Base-by-base conservation (phyloP, 1,140 invertebrate species). In the Drosophila trapezifrons region DNA sequence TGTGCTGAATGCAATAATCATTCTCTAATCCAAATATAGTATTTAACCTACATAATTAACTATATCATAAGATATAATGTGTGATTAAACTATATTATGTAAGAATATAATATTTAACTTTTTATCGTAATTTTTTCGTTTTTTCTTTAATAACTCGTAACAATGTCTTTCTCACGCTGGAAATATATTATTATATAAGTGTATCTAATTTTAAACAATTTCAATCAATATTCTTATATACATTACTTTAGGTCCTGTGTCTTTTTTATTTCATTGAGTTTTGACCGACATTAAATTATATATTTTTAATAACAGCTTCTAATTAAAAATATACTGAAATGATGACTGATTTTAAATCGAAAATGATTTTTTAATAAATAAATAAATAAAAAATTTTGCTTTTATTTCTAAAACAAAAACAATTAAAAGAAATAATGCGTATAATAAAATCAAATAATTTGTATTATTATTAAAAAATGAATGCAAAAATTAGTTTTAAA, bases 121-220 rank as follows among this genome's bases (percentile, higher is more conserved):
- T 32, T 66, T 75, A 35, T 64, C 18, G 32, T 40, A 43, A 47
- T 46, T 67, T 72, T n/a, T 56, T 60, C 55, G 63, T 71, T 63
- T 81, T 78, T 42, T 17, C 35, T 72, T 72, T 76, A 76, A 72
- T 78, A 81, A 74, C 70, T 72, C 40, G 65, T 73, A 86, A 86
- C 82, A 82, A 82, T 76, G 56, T 74, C 63, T 58, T 72, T 72
- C 27, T 67, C 65, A 67, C 62, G 62, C 49, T 51, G 17, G 12
- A 51, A 51, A 51, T 51, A 13, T 29, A 15, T 3, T 18, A 32
- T 51, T 35, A 51, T 51, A 32, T 51, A 38, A n/a, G 15, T n/a
- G 7, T 32, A 18, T 51, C 17, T 51, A 76, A 75, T 71, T 57
- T 58, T 49, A 72, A 86, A 86, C 80, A 83, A 67, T 70, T 82